These are phyloP conservation scores for Frankliniella intonsa DNA, from an alignment of 2,888 invertebrate genomes.

Conservation along the genomic window DNA sequence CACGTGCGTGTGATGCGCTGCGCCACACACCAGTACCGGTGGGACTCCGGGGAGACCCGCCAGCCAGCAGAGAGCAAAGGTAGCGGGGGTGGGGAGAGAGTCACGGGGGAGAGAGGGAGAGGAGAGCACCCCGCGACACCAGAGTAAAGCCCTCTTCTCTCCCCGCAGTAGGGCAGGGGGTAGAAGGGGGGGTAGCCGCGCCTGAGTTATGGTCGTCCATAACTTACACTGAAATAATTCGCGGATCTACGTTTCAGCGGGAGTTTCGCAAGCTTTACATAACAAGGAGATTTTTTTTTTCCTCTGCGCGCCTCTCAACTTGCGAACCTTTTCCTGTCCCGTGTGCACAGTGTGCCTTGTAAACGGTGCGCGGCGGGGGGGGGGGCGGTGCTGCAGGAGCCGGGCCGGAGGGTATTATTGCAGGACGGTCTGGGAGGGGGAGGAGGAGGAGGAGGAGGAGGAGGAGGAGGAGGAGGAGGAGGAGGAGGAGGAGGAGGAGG, in stretches of 20 bases:
- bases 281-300: slow-evolving; percentile 8
- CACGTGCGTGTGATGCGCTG: neutral
- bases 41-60: no score
- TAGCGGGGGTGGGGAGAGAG: neutral
- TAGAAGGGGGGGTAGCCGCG: neutral
- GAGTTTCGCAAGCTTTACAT: slow-evolving; percentile 25
- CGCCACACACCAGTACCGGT: neutral
- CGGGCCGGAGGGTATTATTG: no score
- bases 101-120: neutral
- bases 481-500: neutral
- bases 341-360: no score
- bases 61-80: neutral
- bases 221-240: slow-evolving; percentile 25
- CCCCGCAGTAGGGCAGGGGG: neutral
- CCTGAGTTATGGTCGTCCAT: slow-evolving; percentile 18
- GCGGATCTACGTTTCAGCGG: slow-evolving; percentile 17
- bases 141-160: neutral
- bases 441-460: neutral
- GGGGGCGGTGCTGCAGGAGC: no score
- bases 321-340: neutral
- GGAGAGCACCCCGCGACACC: neutral
- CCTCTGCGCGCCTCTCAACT: neutral
- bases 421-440: neutral
- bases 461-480: no score
- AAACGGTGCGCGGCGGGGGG: no score